A percentile compares a stretch with the other conserved stretches of the same genome.
Conservation (phyloP, 2,797 vertebrate genomes). For the Cryptoblepharus egeriae region DNA sequence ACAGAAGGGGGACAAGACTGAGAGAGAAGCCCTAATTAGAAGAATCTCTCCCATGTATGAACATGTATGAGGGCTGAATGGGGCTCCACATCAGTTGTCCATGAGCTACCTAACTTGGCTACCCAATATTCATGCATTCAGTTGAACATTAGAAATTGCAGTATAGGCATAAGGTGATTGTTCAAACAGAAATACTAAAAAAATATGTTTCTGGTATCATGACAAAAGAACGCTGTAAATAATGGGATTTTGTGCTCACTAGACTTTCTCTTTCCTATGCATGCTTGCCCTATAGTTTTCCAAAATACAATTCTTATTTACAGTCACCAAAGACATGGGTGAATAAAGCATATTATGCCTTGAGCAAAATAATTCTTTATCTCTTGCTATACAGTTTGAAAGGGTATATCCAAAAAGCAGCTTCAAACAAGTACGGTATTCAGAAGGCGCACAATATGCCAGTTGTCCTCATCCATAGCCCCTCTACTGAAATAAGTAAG, state of each 20-base stretch:
- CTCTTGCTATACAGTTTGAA: not conserved
- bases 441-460: not conserved
- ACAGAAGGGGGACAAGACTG: too few species aligned
- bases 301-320: not conserved
- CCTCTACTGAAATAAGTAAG: not conserved
- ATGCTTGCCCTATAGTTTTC: not conserved
- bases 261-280: not conserved
- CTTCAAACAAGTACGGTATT: not conserved
- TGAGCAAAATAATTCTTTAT: not conserved
- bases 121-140: too few species aligned
- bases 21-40: too few species aligned
- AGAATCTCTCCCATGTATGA: too few species aligned
- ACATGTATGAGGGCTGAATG: too few species aligned
- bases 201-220: not conserved
- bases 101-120: too few species aligned
- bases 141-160: too few species aligned
- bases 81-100: too few species aligned
- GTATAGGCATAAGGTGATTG: too few species aligned
- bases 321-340: not conserved
- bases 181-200: not conserved
- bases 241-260: not conserved
- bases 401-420: not conserved
- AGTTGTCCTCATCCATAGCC: not conserved
- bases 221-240: not conserved
- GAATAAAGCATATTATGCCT: not conserved